Evolutionary conservation across 2,113 vertebrate species (phyloP), one percentile per base, ranked within the genome.

Genomic region (Promerops cafer): DNA sequence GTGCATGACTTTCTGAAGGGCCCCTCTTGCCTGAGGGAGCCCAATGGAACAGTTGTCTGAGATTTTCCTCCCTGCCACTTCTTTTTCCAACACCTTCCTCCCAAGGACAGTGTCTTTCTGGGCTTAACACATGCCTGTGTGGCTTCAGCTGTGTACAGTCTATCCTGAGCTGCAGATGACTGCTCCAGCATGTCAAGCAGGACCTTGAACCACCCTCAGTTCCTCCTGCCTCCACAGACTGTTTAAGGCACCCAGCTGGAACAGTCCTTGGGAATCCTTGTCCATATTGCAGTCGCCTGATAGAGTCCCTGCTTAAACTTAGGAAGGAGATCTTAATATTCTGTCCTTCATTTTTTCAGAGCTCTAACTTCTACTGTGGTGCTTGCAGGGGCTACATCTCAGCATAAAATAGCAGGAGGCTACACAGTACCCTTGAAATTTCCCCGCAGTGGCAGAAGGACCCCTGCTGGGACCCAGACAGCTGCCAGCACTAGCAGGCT

Each of bases 361-460:
- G 68, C 42, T 95, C 56, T 74, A 35, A 63, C 16, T 80, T 93
- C 35, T 83, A 53, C 35, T 11, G 13, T n/a, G 30, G 35, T 5
- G 7, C 13, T 68, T 83, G 27, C 68, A 76, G 42, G 42, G 28
- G 30, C 23, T 70, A 35, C 26, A 80, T 80, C 47, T 90, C 42
- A 37, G 59, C 63, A 74, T 47, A 85, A 86, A 89, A 77, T 39
- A 93, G 56, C 59, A 92, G 88, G 13, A 83, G 40, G 44, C 28
- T 71, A 60, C 31, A 79, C 10, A 12, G 23, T 90, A 70, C 66
- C 76, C 86, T 92, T 95, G 83, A 90, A 80, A 90, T 86, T 86
- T 88, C 83, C 54, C 88, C 31, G 2, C 11, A n/a, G 63, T 64
- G 56, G 56, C 84, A 95, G 80, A 81, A 91, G 54, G 31, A 11